Base-by-base conservation (phyloP, 2,113 vertebrate species). In the Paramormyrops kingsleyae region DNA sequence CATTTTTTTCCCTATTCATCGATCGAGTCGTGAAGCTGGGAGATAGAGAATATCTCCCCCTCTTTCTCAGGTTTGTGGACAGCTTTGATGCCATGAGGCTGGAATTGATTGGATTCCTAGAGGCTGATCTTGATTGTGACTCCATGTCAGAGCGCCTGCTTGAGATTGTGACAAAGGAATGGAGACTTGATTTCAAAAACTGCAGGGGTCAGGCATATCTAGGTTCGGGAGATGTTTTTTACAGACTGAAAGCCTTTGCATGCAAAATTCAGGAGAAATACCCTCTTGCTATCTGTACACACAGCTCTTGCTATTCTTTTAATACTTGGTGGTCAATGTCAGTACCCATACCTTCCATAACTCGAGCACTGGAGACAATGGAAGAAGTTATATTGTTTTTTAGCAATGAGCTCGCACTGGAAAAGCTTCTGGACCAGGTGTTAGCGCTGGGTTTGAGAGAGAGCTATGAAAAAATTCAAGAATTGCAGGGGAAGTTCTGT, bases 151-250 rank as follows among this genome's bases (percentile, higher is more conserved):
- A 97, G 27, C 97, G 96, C 80, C 97, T 99, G 27, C 93, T 97
- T 0, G 92, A 96, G 0, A 96, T 96, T 0, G 94, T 99, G 52
- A 98, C 97, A 0, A 96, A 97, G 24, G 97, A 98, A 49, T 99
- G 98, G 98, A 95, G 90, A 8, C 94, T 99, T 0, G 97, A 99
- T 92, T 97, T 99, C 94, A 97, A 97, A 9, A 97, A 98, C 93
- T 99, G 98, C 91, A 94, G 98, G 90, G 99, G 98, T 46, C 98
- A 99, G 92, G 97, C 98, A 50, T 99, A 99, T 90, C 94, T 98
- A 0, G 96, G 98, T 27, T 98, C 98, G 4, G 97, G 97, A 1
- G 96, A 97, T 0, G 96, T 98, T 90, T 97, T 97, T 91, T 97
- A 97, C 89, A 99, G 98, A 93, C 97, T 99, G 93, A 99, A 99